Evolutionary conservation across 2,888 invertebrate genomes (phyloP).

Genomic region (Dascillus cervinus): DNA sequence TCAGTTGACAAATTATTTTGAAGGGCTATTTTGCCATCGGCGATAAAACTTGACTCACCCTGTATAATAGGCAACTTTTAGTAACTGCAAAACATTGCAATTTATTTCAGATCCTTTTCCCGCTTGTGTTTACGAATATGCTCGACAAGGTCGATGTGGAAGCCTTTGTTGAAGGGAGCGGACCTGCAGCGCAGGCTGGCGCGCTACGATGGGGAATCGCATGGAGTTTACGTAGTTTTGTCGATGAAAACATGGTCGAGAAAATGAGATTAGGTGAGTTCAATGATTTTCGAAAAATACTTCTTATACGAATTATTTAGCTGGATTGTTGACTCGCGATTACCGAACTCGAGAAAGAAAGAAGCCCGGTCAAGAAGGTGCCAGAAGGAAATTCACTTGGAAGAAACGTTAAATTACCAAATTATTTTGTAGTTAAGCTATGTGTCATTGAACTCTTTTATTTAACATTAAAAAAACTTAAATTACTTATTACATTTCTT

Average conservation of each 20-base stretch:
- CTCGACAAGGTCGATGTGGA: slow-evolving; percentile 75
- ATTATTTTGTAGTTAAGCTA: slow-evolving; percentile 3
- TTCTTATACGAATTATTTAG: slow-evolving; percentile 45
- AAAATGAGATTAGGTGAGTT: slow-evolving; percentile 75
- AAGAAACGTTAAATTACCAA: slow-evolving; percentile 63
- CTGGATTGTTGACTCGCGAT: slow-evolving; percentile 81
- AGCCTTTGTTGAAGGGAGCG: slow-evolving; percentile 65
- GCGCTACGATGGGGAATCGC: slow-evolving; percentile 84
- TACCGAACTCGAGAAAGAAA: slow-evolving; percentile 74
- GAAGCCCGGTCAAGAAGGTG: slow-evolving; percentile 87
- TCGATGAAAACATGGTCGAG: slow-evolving; percentile 66
- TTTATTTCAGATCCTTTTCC: slow-evolving; percentile 64
- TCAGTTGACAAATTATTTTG: too few species aligned
- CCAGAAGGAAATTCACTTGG: slow-evolving; percentile 89
- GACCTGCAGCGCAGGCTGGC: slow-evolving; percentile 76
- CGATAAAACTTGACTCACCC: too few species aligned
- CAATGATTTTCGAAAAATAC: slow-evolving; percentile 2
- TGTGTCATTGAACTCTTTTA: slow-evolving; percentile 5
- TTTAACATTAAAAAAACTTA: slow-evolving; percentile 3
- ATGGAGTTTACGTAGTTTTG: slow-evolving; percentile 75
- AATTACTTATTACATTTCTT: slow-evolving; percentile 63
- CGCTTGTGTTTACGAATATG: slow-evolving; percentile 72
- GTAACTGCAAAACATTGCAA: not conserved
- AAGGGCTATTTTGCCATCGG: too few species aligned
- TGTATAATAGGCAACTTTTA: too few species aligned